A percentile compares a stretch with the other conserved stretches of the same genome.
Conservation (phyloP, 2,113 vertebrate genomes). For the Prunella fulvescens region DNA sequence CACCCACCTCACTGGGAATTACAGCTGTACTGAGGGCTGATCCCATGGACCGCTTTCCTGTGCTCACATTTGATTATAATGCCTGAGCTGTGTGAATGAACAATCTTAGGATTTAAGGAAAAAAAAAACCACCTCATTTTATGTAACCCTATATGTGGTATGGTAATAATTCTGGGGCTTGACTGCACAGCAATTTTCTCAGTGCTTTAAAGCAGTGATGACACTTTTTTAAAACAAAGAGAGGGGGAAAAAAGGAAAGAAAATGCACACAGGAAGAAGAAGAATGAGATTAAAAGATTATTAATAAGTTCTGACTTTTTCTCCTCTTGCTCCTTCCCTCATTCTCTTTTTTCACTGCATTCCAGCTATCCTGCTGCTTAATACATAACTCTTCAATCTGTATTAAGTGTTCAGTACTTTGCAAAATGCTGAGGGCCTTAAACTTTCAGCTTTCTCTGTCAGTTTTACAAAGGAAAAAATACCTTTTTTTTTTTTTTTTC, state of each 20-base stretch:
- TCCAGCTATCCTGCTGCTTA: neutral
- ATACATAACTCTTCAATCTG: neutral
- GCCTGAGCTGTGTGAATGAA: neutral
- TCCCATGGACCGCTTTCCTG: neutral
- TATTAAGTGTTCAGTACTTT: neutral
- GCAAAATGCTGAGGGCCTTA: neutral
- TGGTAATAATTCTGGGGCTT: neutral
- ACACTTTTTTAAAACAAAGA: neutral
- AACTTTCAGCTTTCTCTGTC: neutral
- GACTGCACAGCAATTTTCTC: neutral
- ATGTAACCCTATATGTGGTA: neutral
- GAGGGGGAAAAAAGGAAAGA: neutral
- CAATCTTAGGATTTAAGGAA: neutral
- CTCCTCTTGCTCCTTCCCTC: neutral
- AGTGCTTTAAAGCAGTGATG: neutral
- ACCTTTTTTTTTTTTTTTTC: neutral
- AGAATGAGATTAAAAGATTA: neutral
- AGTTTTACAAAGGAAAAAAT: neutral
- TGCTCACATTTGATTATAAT: neutral
- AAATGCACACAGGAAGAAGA: neutral
- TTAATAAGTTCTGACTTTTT: neutral
- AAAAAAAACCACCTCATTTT: neutral
- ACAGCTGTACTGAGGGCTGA: neutral
- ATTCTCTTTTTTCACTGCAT: neutral
- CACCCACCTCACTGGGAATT: constrained; percentile 15